Conservation (phyloP, 2,113 vertebrate species). For the Psilopogon haemacephalus region DNA sequence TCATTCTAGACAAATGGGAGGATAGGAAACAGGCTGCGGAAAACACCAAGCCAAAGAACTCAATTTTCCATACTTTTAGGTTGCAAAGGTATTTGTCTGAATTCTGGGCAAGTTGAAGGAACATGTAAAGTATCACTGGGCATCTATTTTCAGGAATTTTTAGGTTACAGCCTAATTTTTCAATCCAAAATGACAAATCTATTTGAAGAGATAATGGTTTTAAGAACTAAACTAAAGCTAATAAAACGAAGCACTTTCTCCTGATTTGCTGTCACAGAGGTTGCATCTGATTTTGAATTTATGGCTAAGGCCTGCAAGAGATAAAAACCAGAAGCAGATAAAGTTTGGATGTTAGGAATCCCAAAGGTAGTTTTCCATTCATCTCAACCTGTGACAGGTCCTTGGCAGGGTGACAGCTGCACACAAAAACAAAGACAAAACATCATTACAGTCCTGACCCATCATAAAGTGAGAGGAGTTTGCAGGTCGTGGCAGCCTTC, state of each 20-base stretch:
- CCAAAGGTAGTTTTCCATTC: not conserved
- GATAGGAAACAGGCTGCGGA: not conserved
- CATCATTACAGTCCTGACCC: not conserved
- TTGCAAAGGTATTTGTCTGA: not conserved
- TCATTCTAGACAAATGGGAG: not conserved
- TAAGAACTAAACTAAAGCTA: not conserved
- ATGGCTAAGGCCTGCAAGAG: not conserved
- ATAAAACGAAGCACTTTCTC: not conserved
- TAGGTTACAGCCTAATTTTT: not conserved
- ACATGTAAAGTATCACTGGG: not conserved
- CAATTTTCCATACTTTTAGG: not conserved
- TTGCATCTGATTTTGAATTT: not conserved
- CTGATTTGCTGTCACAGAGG: not conserved
- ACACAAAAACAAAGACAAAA: not conserved
- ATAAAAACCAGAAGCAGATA: not conserved
- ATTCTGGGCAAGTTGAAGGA: not conserved
- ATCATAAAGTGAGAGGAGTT: not conserved
- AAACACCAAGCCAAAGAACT: not conserved
- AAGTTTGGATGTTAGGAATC: fast-evolving
- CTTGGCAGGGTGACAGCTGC: fast-evolving
- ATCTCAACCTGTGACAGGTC: fast-evolving
- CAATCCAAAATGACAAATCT: not conserved
- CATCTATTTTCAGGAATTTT: not conserved
- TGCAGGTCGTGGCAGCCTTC: not conserved
- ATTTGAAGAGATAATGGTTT: not conserved